Evolutionary conservation across 2,888 invertebrate species (phyloP).

Genomic region (Lasioglossum vierecki): DNA sequence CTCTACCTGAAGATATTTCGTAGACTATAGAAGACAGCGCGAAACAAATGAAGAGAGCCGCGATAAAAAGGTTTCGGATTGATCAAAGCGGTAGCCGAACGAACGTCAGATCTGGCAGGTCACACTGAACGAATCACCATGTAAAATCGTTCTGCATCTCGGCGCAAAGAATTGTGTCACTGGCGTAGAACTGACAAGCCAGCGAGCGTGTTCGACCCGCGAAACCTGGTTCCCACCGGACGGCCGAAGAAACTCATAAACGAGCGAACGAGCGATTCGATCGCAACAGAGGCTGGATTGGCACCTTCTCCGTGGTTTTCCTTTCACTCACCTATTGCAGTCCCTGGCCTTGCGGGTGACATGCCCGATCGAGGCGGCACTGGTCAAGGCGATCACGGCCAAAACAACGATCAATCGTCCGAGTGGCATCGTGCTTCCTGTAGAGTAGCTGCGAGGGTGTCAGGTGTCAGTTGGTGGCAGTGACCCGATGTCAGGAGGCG

Average conservation of each 20-base stretch:
- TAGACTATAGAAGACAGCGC: background rate
- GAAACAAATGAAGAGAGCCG: background rate
- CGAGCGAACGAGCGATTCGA: conserved; percentile 21
- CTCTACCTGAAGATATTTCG: background rate
- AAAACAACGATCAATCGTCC: conserved; percentile 33
- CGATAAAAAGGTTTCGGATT: background rate
- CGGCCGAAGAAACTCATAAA: background rate
- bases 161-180: conserved; percentile 5
- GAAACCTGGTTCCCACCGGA: background rate
- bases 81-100: background rate
- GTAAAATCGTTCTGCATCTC: background rate
- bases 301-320: conserved; percentile 32
- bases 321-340: conserved; percentile 70
- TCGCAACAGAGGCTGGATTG: background rate
- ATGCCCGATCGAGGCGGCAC: conserved; percentile 57
- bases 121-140: conserved; percentile 5
- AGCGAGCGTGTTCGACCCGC: background rate
- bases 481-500: background rate
- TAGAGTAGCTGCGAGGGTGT: background rate
- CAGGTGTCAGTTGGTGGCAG: background rate
- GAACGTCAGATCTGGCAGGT: background rate
- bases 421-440: conserved; percentile 36
- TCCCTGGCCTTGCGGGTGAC: conserved; percentile 51
- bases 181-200: background rate
- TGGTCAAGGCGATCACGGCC: conserved; percentile 49